phyloP scores from a whole-genome alignment of 2,113 vertebrate species.

The Antechinus flavipes region DNA sequence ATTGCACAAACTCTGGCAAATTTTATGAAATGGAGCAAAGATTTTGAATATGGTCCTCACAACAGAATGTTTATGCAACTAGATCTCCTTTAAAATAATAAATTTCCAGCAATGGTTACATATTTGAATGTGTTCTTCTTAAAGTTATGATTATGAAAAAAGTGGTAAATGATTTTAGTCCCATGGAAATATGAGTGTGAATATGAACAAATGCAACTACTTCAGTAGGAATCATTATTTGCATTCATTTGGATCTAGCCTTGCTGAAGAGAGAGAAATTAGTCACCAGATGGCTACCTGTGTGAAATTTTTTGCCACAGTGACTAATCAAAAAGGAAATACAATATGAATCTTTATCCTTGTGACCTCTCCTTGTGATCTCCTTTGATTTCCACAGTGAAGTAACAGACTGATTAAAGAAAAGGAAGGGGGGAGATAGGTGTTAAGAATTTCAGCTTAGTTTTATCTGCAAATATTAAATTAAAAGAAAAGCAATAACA shows the following conservation, averaged over 20 bases:
- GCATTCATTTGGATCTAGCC: neutral
- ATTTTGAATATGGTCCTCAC: neutral
- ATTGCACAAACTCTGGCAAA: neutral
- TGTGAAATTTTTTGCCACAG: neutral
- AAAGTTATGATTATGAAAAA: neutral
- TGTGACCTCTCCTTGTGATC: neutral
- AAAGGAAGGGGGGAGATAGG: neutral
- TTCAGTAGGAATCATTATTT: neutral
- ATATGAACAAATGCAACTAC: neutral
- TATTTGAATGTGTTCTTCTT: neutral
- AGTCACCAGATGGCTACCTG: neutral
- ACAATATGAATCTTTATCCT: neutral
- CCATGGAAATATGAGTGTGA: neutral
- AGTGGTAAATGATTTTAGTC: neutral
- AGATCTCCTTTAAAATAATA: neutral
- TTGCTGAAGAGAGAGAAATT: neutral
- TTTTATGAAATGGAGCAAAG: neutral
- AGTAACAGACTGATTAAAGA: neutral
- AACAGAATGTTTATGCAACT: neutral
- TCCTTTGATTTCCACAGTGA: neutral
- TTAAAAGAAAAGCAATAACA: neutral
- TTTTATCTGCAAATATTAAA: neutral
- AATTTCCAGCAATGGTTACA: neutral
- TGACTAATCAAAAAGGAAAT: neutral
- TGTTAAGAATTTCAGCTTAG: neutral